phyloP scores from a whole-genome alignment of 37 sponge, comb jelly and placozoan species.

The Spongia lamella region DNA sequence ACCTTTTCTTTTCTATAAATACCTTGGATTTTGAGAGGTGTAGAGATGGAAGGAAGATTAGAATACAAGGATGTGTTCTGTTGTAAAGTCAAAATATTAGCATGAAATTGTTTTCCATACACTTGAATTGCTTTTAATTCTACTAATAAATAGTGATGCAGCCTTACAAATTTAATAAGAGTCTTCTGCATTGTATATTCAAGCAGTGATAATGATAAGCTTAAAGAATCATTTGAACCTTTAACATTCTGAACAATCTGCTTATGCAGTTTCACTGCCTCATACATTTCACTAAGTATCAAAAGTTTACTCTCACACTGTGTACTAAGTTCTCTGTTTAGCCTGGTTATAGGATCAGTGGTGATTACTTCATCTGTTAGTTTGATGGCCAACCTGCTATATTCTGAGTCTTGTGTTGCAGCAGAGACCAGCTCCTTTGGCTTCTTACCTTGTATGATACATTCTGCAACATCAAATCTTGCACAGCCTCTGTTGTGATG shows the following conservation, averaged over 20 bases:
- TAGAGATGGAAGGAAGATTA: background rate
- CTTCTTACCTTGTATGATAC: too few species aligned
- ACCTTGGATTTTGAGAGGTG: too few species aligned
- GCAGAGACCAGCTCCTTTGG: too few species aligned
- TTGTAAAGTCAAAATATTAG: constrained; percentile 48
- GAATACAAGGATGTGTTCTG: constrained; percentile 13
- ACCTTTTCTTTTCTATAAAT: too few species aligned
- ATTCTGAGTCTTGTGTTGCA: too few species aligned
- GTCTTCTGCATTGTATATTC: constrained; percentile 59
- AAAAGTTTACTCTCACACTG: too few species aligned
- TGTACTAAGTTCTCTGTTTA: too few species aligned
- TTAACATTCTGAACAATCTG: constrained; percentile 51
- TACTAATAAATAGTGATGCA: constrained; percentile 23
- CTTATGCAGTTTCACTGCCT: constrained; percentile 42
- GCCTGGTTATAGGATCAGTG: too few species aligned
- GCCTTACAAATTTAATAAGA: background rate
- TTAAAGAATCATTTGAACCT: constrained; percentile 50
- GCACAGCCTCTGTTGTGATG: constrained; percentile 73
- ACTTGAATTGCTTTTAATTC: constrained; percentile 37
- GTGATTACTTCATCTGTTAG: too few species aligned
- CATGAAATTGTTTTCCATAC: constrained; percentile 64
- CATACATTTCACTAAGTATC: background rate
- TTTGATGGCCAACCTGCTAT: too few species aligned
- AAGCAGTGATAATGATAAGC: constrained; percentile 62
- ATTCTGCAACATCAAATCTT: constrained; percentile 64